Evolutionary conservation across 92 coral and sea anemone species (phyloP), one percentile per base, ranked within the genome.

Genomic region (Pocillopora grandis): DNA sequence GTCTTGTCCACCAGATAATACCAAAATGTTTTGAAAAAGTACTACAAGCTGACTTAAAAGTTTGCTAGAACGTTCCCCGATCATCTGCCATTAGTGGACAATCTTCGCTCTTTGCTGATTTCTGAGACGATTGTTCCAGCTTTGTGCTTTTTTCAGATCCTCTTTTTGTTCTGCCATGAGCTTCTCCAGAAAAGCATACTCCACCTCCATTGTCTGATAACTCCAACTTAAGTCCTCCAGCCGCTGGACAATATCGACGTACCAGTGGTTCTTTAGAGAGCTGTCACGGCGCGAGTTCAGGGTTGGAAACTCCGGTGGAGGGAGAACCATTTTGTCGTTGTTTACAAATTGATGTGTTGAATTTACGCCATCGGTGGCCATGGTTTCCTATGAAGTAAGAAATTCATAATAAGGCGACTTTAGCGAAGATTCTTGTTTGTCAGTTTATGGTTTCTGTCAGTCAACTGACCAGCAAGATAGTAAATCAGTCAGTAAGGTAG

Each of bases 211-310:
- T 31, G 79, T 91, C 33, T 90, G 87, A 64, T 91, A 92, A 59
- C 75, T 91, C 95, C 92, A 92, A 12, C 88, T 90, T 80, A 94
- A 87, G 80, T 93, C 89, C 65, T 91, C 95, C 76, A 94, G 66
- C 12, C 92, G 98, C 13, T 91, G 98, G 18, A 89, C 72, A 0
- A 94, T 62, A 17, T 94, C 91, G 21, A 84, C 71, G 79, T 94
- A 92, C 98, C 97, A 93, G 87, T 89, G 91, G 31, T 86, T 93
- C 48, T 88, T 88, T 76, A 85, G 83, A 72, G 65, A 76, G 36
- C 72, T 70, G 16, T 58, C 61, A 11, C 80, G 59, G 19, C 52
- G 66, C 2, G 86, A 74, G 8, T 1, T 21, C 33, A n/a, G 49
- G 31, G 69, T 21, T 0, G 66, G 35, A 11, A 9, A 13, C 67